phyloP scores from a whole-genome alignment of 2,888 invertebrate genomes.

The Dioctria rufipes region DNA sequence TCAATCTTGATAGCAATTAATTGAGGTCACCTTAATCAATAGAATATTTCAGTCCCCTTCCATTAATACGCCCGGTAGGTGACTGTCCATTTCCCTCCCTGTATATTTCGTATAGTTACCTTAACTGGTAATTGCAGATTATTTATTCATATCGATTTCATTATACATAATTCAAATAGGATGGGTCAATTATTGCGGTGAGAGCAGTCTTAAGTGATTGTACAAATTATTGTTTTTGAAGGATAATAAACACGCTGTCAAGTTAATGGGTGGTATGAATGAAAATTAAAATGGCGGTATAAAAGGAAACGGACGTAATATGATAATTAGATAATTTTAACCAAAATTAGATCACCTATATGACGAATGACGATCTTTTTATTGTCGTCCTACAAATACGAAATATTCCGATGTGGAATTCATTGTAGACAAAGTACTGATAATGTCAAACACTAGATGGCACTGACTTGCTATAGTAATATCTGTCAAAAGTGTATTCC shows the following conservation, averaged over 20 bases:
- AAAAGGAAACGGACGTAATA: too few relatives aligned
- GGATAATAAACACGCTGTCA: neutral
- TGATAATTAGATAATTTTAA: too few relatives aligned
- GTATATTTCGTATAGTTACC: neutral
- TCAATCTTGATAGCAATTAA: neutral
- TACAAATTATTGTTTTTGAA: neutral
- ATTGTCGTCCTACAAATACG: too few relatives aligned
- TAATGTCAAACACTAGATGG: too few relatives aligned
- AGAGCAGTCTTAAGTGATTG: neutral
- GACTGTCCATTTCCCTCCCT: neutral
- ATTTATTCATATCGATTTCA: constrained; percentile 5
- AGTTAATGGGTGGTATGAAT: neutral
- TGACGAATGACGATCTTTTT: too few relatives aligned
- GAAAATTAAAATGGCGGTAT: too few relatives aligned
- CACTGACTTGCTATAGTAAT: too few relatives aligned
- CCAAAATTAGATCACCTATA: too few relatives aligned
- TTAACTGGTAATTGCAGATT: neutral
- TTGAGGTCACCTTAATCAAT: neutral
- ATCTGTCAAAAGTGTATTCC: too few relatives aligned
- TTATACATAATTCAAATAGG: neutral
- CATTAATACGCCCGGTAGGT: neutral
- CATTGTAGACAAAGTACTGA: too few relatives aligned
- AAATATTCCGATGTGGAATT: too few relatives aligned
- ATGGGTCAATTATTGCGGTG: constrained; percentile 1
- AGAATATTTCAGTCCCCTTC: neutral